Evolutionary conservation across 1,140 invertebrate genomes (phyloP), one percentile per base, ranked within the genome.

Genomic region (Zelostemma sp.): DNA sequence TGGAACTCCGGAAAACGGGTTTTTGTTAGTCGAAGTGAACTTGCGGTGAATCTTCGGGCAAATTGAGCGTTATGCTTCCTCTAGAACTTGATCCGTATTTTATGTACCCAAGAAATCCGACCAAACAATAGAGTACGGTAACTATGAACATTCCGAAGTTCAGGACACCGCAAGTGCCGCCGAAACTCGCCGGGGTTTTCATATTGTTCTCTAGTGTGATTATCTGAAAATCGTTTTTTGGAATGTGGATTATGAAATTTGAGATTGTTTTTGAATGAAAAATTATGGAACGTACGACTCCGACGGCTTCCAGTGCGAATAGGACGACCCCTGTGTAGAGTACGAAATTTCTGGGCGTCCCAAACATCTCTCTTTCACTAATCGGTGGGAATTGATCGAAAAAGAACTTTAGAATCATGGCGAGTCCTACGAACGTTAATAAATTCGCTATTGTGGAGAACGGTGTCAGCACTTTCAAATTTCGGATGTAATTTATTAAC

Each of bases 281-380:
- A 54, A 17, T 53, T n/a, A n/a, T n/a, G n/a, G n/a, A n/a, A n/a
- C n/a, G n/a, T 78, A 94, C 93, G 81, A 95, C 91, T 19, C 93
- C 93, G 25, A 97, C 95, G 11, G 95, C 95, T 81, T 97, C 95
- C 45, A 97, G 86, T 0, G 95, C 93, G 85, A 96, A 97, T 2
- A 97, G 85, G 0, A 93, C 93, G 0, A 94, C 96, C 0, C 95
- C 95, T 80, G 97, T 94, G 72, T 92, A 95, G 0, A 95, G 85
- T 0, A 91, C 89, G 76, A 91, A 91, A 45, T 88, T 88, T 31
- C 82, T 78, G 0, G 86, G 54, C 0, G 86, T 79, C 1, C 88
- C 90, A 67, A 89, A 86, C 25, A 90, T 77, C 14, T 88, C 79
- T 28, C 89, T 82, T 1, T 89, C 87, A 8, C 79, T 84, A 0